phyloP scores from a whole-genome alignment of 2,797 vertebrate genomes.

The Crypturellus tataupa region DNA sequence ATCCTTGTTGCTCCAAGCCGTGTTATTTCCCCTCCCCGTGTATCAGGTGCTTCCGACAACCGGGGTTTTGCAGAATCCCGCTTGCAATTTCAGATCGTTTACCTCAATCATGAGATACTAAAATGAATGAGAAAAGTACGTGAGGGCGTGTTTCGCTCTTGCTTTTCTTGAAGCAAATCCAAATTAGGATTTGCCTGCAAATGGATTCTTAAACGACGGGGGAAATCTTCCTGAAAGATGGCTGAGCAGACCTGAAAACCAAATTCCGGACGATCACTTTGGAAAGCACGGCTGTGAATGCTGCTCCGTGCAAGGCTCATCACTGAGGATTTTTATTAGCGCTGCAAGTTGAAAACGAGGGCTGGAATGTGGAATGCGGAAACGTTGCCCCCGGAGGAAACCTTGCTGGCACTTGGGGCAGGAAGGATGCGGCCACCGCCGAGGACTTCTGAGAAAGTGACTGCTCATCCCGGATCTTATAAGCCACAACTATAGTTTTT shows the following conservation, averaged over 20 bases:
- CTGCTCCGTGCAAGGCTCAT: not conserved
- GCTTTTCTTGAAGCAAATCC: not conserved
- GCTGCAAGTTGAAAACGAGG: not conserved
- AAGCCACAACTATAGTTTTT: not conserved
- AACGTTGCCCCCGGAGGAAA: not conserved
- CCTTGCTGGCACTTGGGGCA: not conserved
- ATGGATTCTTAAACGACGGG: not conserved
- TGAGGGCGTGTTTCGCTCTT: not conserved
- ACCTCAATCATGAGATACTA: not conserved
- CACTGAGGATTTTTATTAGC: not conserved
- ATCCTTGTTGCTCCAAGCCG: not conserved
- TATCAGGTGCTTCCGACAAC: not conserved
- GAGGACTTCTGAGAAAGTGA: fast-evolving
- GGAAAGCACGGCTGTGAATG: not conserved
- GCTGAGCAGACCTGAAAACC: fast-evolving
- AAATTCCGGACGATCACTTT: too few species aligned
- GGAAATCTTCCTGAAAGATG: not conserved
- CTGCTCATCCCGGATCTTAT: fast-evolving
- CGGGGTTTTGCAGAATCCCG: fast-evolving
- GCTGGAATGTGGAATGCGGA: not conserved
- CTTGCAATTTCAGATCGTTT: not conserved
- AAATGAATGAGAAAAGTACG: not conserved
- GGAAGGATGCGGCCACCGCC: not conserved
- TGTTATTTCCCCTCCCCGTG: not conserved
- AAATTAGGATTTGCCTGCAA: not conserved